phyloP scores from a whole-genome alignment of 2,888 invertebrate genomes.

The Sinhomidia bicolor region DNA sequence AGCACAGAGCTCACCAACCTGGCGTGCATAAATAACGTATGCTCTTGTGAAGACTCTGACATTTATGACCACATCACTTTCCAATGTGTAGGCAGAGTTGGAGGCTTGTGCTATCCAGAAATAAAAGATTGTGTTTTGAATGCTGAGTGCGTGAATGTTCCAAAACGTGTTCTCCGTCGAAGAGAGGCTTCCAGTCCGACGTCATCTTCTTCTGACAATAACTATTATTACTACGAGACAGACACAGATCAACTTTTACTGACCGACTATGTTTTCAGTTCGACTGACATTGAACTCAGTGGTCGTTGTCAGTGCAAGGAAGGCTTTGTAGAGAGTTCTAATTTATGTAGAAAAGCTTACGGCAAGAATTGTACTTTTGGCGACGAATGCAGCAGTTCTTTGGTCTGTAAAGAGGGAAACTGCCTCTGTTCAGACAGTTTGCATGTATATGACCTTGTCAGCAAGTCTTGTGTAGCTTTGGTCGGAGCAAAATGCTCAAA shows the following conservation, averaged over 20 bases:
- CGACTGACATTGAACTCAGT: constrained; percentile 55
- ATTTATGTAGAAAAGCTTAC: constrained; percentile 44
- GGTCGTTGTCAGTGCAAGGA: constrained; percentile 56
- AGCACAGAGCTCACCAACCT: constrained; percentile 38
- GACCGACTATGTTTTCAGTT: constrained; percentile 5
- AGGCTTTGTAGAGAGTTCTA: constrained; percentile 50
- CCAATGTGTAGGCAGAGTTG: constrained; percentile 53
- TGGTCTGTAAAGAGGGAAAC: constrained; percentile 64
- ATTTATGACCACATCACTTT: constrained; percentile 41
- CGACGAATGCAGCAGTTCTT: constrained; percentile 50
- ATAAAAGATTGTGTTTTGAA: constrained; percentile 54
- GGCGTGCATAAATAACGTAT: constrained; percentile 59
- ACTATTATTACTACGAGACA: constrained; percentile 24
- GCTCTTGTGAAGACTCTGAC: constrained; percentile 66
- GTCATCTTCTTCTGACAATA: background rate
- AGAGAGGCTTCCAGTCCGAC: background rate
- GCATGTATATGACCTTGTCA: constrained; percentile 55
- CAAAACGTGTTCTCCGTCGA: background rate
- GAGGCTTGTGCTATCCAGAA: constrained; percentile 60
- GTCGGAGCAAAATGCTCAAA: constrained; percentile 60
- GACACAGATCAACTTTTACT: background rate
- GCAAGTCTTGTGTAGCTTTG: constrained; percentile 61
- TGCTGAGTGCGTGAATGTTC: constrained; percentile 52
- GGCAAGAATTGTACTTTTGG: constrained; percentile 45
- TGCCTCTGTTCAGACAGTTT: constrained; percentile 50